These are phyloP conservation scores for Drosophila dives DNA, from an alignment of 2,888 invertebrate genomes.

Conservation along the genomic window DNA sequence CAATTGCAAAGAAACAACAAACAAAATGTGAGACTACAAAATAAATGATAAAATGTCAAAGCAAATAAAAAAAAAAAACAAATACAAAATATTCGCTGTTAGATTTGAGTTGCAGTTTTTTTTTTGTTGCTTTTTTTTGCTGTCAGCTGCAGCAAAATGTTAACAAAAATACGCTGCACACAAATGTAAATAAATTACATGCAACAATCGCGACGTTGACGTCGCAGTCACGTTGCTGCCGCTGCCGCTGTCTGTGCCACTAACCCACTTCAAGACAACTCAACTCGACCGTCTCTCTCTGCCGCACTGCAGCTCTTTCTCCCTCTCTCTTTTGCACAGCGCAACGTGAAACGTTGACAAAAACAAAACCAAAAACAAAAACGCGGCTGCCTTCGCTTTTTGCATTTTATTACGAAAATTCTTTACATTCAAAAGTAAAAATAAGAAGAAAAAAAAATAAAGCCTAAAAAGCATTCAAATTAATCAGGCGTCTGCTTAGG, in stretches of 20 bases:
- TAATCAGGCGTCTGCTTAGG: slow-evolving; percentile 40
- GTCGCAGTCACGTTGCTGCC: slow-evolving; percentile 66
- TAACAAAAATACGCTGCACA: slow-evolving; percentile 51
- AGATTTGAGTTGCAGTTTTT: slow-evolving; percentile 32
- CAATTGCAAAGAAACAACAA: slow-evolving; percentile 43
- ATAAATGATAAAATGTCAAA: slow-evolving; percentile 65
- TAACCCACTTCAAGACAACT: slow-evolving; percentile 76
- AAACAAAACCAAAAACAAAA: slow-evolving; percentile 30
- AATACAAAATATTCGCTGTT: slow-evolving; percentile 51
- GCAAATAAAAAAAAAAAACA: slow-evolving; percentile 43
- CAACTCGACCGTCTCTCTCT: slow-evolving; percentile 37
- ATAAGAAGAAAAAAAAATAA: slow-evolving; percentile 8
- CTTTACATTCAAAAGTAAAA: slow-evolving; percentile 43
- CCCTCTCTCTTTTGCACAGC: slow-evolving; percentile 46
- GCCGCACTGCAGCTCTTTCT: slow-evolving; percentile 7
- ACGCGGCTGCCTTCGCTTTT: slow-evolving; percentile 42
- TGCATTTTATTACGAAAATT: slow-evolving; percentile 65
- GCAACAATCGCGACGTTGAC: slow-evolving; percentile 54
- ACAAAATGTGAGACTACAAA: slow-evolving; percentile 22
- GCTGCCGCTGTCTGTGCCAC: slow-evolving; percentile 66
- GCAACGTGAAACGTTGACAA: slow-evolving; percentile 72
- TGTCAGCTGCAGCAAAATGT: slow-evolving; percentile 67
- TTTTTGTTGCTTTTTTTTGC: slow-evolving; percentile 6
- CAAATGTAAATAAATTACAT: slow-evolving; percentile 75
- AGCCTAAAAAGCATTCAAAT: slow-evolving; percentile 58